Percentiles rank a stretch among this genome's conserved stretches.
Conservation (phyloP, 2,888 invertebrate species). For the Trissoscelio sp. region DNA sequence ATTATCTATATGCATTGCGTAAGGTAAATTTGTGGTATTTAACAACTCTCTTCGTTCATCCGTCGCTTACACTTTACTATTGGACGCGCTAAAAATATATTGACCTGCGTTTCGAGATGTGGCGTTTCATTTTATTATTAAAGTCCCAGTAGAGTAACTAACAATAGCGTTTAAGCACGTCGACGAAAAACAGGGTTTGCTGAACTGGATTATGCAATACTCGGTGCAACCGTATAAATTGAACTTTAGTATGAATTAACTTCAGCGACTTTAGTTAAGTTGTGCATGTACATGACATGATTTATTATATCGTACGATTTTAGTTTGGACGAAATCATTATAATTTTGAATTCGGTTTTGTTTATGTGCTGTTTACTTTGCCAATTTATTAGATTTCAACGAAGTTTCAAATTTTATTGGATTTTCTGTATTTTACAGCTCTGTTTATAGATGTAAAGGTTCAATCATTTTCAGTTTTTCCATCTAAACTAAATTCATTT, state of each 20-base stretch:
- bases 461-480: not conserved
- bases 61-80: conserved; percentile 54
- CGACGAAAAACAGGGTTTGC: conserved; percentile 77
- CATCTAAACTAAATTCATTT: not conserved
- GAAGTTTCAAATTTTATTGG: not conserved
- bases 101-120: conserved; percentile 81
- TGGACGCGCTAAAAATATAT: conserved; percentile 79
- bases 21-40: conserved; percentile 58
- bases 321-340: conserved; percentile 27
- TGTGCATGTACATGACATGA: not conserved
- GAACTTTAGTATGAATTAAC: conserved; percentile 43
- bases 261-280: conserved; percentile 17
- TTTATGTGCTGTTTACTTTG: not conserved
- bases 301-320: conserved; percentile 29
- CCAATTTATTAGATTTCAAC: not conserved
- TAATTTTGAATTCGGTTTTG: conserved; percentile 3
- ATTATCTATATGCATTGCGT: conserved; percentile 37
- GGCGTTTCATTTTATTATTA: conserved; percentile 82
- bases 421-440: not conserved
- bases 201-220: conserved; percentile 79
- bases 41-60: conserved; percentile 59
- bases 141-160: conserved; percentile 74
- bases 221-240: conserved; percentile 28
- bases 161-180: conserved; percentile 77
- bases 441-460: not conserved